A percentile compares a stretch with the other conserved stretches of the same genome.
These are phyloP conservation scores for Campylomormyrus tamandua DNA, from an alignment of 2,113 vertebrate genomes.

Conservation along the genomic window DNA sequence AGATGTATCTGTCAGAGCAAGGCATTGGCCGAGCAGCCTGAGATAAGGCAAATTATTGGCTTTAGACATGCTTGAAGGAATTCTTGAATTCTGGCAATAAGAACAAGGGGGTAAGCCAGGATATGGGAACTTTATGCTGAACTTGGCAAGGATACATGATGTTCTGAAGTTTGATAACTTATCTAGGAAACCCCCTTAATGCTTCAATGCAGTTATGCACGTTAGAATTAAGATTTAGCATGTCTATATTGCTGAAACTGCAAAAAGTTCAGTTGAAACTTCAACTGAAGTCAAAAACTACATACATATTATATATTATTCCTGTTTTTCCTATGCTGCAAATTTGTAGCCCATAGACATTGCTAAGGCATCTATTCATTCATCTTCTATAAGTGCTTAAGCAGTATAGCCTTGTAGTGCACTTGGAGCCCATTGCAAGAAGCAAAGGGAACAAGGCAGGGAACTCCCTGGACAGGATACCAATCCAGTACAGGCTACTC, in stretches of 20 bases:
- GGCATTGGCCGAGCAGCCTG: neutral
- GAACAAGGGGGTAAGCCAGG: neutral
- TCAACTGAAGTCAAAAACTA: neutral
- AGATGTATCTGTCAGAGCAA: slow-evolving; percentile 17
- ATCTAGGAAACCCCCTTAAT: neutral
- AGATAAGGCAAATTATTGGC: slow-evolving; percentile 16
- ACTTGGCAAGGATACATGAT: slow-evolving; percentile 2
- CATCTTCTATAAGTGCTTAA: neutral
- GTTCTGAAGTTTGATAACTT: slow-evolving; percentile 5
- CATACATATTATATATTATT: neutral
- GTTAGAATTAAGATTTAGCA: slow-evolving; percentile 2
- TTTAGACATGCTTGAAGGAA: slow-evolving; percentile 17
- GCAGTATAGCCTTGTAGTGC: neutral
- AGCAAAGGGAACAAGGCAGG: neutral
- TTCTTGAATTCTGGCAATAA: slow-evolving; percentile 12
- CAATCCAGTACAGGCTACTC: neutral
- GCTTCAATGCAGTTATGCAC: neutral
- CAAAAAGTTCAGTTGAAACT: slow-evolving; percentile 6
- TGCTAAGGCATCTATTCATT: neutral
- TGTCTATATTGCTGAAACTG: neutral
- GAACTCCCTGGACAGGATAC: neutral
- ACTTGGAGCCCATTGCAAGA: neutral
- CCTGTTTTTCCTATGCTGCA: neutral
- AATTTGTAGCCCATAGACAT: neutral
- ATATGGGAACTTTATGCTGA: neutral